These are phyloP conservation scores for Cyrtonyx montezumae DNA, from an alignment of 2,113 vertebrate species.

Conservation along the genomic window DNA sequence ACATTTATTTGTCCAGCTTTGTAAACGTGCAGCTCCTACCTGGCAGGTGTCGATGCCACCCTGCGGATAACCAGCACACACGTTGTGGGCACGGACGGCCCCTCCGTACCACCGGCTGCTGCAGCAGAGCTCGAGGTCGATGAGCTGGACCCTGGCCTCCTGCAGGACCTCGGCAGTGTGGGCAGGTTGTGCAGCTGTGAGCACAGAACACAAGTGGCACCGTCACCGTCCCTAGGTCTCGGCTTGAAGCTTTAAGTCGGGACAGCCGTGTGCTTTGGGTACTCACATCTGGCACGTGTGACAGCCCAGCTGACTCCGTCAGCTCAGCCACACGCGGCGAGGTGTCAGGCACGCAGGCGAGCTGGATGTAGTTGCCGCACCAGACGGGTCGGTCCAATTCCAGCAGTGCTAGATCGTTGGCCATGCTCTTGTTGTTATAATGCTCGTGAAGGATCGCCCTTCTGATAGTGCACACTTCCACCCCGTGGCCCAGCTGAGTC, in stretches of 20 bases:
- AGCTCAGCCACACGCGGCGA: not conserved
- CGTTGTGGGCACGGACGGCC: not conserved
- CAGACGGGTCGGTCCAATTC: not conserved
- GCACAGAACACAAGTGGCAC: not conserved
- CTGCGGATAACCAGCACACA: not conserved
- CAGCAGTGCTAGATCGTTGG: conserved; percentile 3
- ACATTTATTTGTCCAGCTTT: not conserved
- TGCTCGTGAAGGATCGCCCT: not conserved
- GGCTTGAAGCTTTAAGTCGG: not conserved
- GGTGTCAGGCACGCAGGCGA: not conserved
- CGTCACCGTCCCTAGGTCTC: not conserved
- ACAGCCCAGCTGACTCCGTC: not conserved
- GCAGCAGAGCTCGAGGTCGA: not conserved
- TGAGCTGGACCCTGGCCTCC: conserved; percentile 13
- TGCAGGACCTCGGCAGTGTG: not conserved
- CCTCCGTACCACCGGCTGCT: not conserved
- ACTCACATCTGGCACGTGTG: conserved; percentile 7
- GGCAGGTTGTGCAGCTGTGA: not conserved
- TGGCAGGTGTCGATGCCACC: conserved; percentile 10
- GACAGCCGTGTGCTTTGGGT: too few species aligned
- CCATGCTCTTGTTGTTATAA: not conserved
- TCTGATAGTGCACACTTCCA: not conserved
- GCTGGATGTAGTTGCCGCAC: conserved; percentile 33
- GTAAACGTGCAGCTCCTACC: not conserved
- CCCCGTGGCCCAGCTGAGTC: not conserved